Evolutionary conservation across 2,888 invertebrate species (phyloP).

Genomic region (Athripsodes cinereus): DNA sequence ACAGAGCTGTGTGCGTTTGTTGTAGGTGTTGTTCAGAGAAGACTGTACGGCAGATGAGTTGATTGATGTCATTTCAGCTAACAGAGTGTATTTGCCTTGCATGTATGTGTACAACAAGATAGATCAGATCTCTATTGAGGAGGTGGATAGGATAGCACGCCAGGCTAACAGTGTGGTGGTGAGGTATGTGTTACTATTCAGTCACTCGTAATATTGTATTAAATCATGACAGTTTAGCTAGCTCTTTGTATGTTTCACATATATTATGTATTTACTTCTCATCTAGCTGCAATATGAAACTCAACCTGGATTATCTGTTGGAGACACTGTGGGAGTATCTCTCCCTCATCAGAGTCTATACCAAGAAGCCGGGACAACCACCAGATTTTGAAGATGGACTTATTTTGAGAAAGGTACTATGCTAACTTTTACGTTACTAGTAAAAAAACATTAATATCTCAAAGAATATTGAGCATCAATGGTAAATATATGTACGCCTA

Average conservation of each 20-base stretch:
- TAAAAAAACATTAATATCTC: too few species aligned
- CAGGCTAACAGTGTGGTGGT: conserved; percentile 86
- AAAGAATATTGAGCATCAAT: too few species aligned
- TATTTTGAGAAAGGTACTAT: conserved; percentile 74
- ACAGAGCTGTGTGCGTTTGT: too few species aligned
- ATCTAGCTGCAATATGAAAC: conserved; percentile 95
- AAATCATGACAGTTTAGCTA: too few species aligned
- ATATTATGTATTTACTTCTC: background rate
- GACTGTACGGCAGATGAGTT: conserved; percentile 94
- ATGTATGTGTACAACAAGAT: conserved; percentile 99
- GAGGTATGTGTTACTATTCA: conserved; percentile 66
- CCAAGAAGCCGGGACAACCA: conserved; percentile 96
- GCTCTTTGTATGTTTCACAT: too few species aligned
- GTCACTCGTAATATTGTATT: too few species aligned
- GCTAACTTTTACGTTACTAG: too few species aligned
- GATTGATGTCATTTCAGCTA: conserved; percentile 96
- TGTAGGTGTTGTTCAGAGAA: conserved; percentile 82
- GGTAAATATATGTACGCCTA: too few species aligned
- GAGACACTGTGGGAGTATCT: conserved; percentile 92
- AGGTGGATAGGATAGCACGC: conserved; percentile 90
- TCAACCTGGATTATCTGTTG: conserved; percentile 92
- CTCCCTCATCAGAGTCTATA: conserved; percentile 91
- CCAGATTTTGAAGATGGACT: conserved; percentile 95
- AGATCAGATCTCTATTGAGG: conserved; percentile 98
- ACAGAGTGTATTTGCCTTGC: conserved; percentile 94